Evolutionary conservation across 2,888 invertebrate species (phyloP), one percentile per base, ranked within the genome.

Genomic region (Pinctada fucata): DNA sequence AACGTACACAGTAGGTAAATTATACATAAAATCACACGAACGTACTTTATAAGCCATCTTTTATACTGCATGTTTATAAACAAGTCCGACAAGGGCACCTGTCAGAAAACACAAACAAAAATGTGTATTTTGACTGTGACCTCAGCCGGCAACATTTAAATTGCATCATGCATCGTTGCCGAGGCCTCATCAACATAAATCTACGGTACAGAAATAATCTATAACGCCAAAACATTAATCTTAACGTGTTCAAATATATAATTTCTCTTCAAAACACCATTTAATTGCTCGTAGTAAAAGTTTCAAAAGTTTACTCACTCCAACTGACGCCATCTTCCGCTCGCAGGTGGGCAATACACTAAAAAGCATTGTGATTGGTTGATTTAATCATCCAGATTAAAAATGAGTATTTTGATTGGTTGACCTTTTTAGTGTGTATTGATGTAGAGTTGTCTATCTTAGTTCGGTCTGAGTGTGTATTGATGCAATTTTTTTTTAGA

Each of bases 241-340:
- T 31, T 52, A 51, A n/a, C 58, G 5, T 16, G 16, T 51, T 49
- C 3, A 10, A 72, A 58, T 47, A 13, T 45, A 45, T 52, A 8
- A 16, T 58, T 72, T 72, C 51, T 45, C 5, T 10, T 52, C 16
- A 47, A 50, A 67, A 58, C 6, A 10, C 6, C 8, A 13, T 58
- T 58, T 58, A 80, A 80, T 50, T 48, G 8, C 13, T 45, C 75
- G 68, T 80, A 80, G 80, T 80, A 80, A 77, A 75, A 58, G 31
- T 51, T n/a, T 45, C 13, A 75, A 80, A 77, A 6, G 71, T 68
- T 58, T 75, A 88, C 90, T 87, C 86, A 90, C 90, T 86, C 87
- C 85, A 82, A 84, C 84, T 82, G 88, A 90, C 90, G 90, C 90
- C 90, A 89, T 89, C 78, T 87, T 89, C 82, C 76, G 78, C 79